Evolutionary conservation across 2,888 invertebrate genomes (phyloP), one percentile per base, ranked within the genome.

Genomic region (Anarsia innoxiella): DNA sequence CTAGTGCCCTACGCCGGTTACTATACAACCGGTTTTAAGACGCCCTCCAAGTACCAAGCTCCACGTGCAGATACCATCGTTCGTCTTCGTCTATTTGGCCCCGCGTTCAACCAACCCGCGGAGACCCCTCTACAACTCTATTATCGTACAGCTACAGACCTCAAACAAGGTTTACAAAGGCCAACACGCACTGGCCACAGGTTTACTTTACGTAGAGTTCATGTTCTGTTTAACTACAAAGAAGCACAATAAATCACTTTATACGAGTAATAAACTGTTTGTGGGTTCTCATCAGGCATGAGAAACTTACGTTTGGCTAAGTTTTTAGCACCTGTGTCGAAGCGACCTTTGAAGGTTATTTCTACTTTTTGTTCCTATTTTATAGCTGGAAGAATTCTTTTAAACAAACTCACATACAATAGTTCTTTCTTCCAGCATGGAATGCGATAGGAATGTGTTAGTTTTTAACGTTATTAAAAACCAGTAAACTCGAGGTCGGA

Each of bases 11-110:
- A 68, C 66, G 69, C 56, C 58, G 65, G 65, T 64, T 73, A 74
- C 74, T 67, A 67, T 49, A 55, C 45, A 79, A 82, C 79, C 80
- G 78, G 80, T 79, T 68, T 48, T 40, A 34, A 40, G 36, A 52
- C 42, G 59, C 69, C 68, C 67, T 65, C 59, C 53, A 32, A 36
- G 40, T 28, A 56, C 51, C 49, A 41, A 49, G 48, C 49, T 59
- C 69, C 75, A 73, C 75, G 77, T 78, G 77, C 66, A 71, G 70
- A 70, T 70, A 72, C 52, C 58, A 68, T 69, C 68, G 67, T 77
- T 66, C 75, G 66, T 77, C 77, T 75, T 77, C 78, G 67, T 79
- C 79, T 76, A 74, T 76, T 74, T 75, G 70, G 65, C 62, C 59
- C 59, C 52, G 50, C 54, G 53, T 45, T 39, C 37, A 2, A 16